Percentiles rank a stretch among this genome's conserved stretches.
These are phyloP conservation scores for Lordiphosa andalusiaca DNA, from an alignment of 2,888 invertebrate genomes.

Conservation along the genomic window DNA sequence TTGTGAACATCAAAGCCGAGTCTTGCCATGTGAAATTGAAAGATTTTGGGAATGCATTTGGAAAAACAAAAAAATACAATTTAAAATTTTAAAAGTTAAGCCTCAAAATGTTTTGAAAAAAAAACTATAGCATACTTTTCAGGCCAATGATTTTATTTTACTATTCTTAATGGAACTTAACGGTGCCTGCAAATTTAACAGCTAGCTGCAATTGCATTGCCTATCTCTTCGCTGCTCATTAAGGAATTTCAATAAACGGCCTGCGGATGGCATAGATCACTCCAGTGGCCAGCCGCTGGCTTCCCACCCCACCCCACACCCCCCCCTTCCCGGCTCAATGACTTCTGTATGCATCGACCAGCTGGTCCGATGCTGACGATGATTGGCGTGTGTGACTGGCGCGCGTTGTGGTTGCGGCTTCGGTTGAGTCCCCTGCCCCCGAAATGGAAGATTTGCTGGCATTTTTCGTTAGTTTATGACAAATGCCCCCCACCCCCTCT, in stretches of 20 bases:
- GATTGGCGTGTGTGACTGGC: constrained; percentile 60
- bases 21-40: too few relatives aligned
- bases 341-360: constrained; percentile 11
- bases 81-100: too few relatives aligned
- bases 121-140: too few relatives aligned
- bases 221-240: constrained; percentile 47
- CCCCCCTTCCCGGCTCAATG: not conserved
- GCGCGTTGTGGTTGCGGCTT: constrained; percentile 57
- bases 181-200: too few relatives aligned
- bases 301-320: too few relatives aligned
- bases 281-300: constrained; percentile 15
- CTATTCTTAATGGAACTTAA: too few relatives aligned
- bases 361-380: constrained; percentile 44
- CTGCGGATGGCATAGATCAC: constrained; percentile 54
- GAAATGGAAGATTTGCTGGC: constrained; percentile 23
- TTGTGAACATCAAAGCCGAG: constrained; percentile 13
- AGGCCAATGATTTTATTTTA: too few relatives aligned
- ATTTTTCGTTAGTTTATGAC: constrained; percentile 58
- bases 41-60: too few relatives aligned
- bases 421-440: constrained; percentile 24
- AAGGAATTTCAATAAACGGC: constrained; percentile 68
- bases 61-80: too few relatives aligned
- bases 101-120: too few relatives aligned
- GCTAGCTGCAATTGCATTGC: too few relatives aligned
- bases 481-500: constrained; percentile 54